A percentile compares a stretch with the other conserved stretches of the same genome.
These are phyloP conservation scores for Dioctria rufipes DNA, from an alignment of 2,888 invertebrate genomes.

Conservation along the genomic window DNA sequence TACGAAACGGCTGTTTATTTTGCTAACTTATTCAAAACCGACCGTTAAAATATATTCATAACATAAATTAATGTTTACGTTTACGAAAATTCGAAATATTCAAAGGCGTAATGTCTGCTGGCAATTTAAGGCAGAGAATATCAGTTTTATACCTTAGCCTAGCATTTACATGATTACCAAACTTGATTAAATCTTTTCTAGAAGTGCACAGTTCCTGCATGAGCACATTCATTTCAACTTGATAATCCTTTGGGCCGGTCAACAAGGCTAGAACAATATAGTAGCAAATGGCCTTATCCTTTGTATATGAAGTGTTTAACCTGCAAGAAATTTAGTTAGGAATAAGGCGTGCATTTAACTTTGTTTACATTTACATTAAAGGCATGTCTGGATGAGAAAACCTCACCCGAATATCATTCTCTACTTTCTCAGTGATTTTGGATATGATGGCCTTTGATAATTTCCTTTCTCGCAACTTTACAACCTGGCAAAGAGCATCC, in stretches of 20 bases:
- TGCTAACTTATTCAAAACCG: too few relatives aligned
- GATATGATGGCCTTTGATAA: constrained; percentile 65
- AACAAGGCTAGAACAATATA: constrained; percentile 67
- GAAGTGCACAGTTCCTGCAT: constrained; percentile 64
- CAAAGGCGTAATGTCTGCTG: constrained; percentile 64
- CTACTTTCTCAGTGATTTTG: constrained; percentile 68
- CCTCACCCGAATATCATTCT: constrained; percentile 67
- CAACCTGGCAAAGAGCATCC: constrained; percentile 66
- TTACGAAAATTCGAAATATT: background rate
- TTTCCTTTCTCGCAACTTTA: constrained; percentile 63
- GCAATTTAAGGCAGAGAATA: constrained; percentile 63
- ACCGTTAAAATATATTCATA: too few relatives aligned
- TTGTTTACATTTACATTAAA: constrained; percentile 32
- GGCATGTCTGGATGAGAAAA: constrained; percentile 62
- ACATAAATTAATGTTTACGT: too few relatives aligned
- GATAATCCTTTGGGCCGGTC: constrained; percentile 63
- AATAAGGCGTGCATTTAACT: background rate
- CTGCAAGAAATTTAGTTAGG: constrained; percentile 58
- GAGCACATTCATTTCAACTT: constrained; percentile 64
- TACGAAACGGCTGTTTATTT: too few relatives aligned
- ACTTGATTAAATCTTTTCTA: constrained; percentile 64
- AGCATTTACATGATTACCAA: constrained; percentile 65
- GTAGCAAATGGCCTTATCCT: constrained; percentile 68
- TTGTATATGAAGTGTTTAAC: constrained; percentile 63
- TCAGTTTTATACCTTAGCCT: constrained; percentile 61